These are phyloP conservation scores for Sebastolobus alascanus DNA, from an alignment of 2,797 vertebrate genomes.

Conservation along the genomic window DNA sequence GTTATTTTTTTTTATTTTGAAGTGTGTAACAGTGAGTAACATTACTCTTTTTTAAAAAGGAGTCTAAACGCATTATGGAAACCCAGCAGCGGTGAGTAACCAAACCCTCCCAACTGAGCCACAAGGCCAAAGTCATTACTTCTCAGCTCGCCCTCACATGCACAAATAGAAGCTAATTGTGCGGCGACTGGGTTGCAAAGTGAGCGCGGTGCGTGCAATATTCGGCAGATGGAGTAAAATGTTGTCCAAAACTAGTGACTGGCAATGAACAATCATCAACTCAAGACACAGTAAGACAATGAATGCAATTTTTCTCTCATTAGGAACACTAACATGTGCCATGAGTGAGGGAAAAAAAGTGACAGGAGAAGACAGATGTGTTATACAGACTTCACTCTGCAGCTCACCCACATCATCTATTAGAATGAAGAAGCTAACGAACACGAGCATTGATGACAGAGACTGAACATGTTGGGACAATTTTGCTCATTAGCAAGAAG, in stretches of 20 bases:
- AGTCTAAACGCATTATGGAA: conserved; percentile 14
- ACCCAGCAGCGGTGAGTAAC: conserved; percentile 11
- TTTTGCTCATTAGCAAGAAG: conserved; percentile 8
- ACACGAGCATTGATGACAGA: conserved; percentile 1
- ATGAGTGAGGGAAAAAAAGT: not conserved
- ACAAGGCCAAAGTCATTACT: conserved; percentile 46
- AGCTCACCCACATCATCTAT: not conserved
- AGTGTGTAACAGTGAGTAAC: not conserved
- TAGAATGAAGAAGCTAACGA: not conserved
- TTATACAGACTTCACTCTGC: not conserved
- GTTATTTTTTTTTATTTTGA: not conserved
- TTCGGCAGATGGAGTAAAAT: conserved; percentile 36
- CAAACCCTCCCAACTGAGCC: conserved; percentile 28
- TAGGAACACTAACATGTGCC: not conserved
- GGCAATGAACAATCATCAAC: conserved; percentile 15
- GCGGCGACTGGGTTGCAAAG: conserved; percentile 11
- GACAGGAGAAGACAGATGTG: conserved; percentile 4
- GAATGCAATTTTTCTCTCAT: not conserved
- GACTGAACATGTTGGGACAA: conserved; percentile 10
- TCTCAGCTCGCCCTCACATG: conserved; percentile 16
- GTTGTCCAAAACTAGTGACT: not conserved
- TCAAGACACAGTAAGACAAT: conserved; percentile 3
- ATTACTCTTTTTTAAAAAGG: conserved; percentile 9
- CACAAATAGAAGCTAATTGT: conserved; percentile 42
- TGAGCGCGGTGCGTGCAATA: not conserved